These are phyloP conservation scores for Rhagoletis zephyria DNA, from an alignment of 1,140 invertebrate genomes.

Conservation along the genomic window DNA sequence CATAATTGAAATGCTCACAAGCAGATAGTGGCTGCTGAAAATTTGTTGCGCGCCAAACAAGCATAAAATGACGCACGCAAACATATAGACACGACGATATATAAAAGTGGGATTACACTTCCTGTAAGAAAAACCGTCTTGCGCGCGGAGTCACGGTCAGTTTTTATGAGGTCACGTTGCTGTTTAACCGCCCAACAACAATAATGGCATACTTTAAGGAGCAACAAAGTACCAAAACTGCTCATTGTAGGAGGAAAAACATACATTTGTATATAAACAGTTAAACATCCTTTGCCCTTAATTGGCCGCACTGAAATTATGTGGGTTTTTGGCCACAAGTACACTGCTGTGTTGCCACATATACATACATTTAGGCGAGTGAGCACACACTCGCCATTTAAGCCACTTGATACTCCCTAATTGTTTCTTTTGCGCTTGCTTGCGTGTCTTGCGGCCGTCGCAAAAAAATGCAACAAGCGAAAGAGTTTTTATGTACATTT, in stretches of 20 bases:
- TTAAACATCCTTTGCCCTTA: constrained; percentile 1
- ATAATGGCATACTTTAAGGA: constrained; percentile 12
- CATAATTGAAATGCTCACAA: constrained; percentile 20
- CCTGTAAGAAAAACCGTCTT: not conserved
- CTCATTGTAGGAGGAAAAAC: not conserved
- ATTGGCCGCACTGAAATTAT: constrained; percentile 14
- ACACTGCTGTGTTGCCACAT: not conserved
- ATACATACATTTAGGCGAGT: not conserved
- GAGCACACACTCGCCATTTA: not conserved
- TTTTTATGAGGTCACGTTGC: constrained; percentile 48
- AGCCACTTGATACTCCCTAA: constrained; percentile 28
- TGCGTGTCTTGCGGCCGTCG: not conserved
- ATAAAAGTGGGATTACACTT: not conserved
- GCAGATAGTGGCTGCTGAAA: constrained; percentile 28
- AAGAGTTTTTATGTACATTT: not conserved
- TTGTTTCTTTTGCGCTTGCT: constrained; percentile 3
- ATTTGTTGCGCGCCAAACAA: not conserved
- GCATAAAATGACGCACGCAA: not conserved
- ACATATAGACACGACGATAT: not conserved
- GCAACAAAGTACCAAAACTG: constrained; percentile 25
- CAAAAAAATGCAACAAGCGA: not conserved
- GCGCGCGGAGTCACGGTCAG: constrained; percentile 18
- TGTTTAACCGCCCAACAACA: constrained; percentile 38
- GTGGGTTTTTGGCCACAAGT: not conserved
- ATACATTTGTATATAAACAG: constrained; percentile 15